Percentiles rank a stretch among this genome's conserved stretches.
Conservation (phyloP, 2,113 vertebrate species). For the Peromyscus californicus region DNA sequence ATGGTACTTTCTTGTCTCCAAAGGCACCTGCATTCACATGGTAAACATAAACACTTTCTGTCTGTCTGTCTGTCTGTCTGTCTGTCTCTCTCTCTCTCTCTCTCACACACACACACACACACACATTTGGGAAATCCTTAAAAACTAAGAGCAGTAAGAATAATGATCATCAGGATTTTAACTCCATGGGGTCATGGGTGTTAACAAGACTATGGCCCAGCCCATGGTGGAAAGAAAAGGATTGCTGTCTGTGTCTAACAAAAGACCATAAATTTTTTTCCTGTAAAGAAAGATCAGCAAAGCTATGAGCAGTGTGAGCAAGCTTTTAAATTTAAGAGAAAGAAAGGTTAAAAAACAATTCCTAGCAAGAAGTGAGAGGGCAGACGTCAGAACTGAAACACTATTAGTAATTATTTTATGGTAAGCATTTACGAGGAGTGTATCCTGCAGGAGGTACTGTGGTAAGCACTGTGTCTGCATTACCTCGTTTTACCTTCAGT, state of each 20-base stretch:
- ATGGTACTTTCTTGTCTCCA: neutral
- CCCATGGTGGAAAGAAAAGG: neutral
- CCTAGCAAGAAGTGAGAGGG: neutral
- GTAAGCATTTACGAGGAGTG: neutral
- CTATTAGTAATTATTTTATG: conserved; percentile 3
- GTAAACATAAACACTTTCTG: neutral
- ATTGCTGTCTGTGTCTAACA: neutral
- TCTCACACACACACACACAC: neutral
- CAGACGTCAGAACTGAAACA: conserved; percentile 19
- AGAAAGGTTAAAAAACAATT: neutral
- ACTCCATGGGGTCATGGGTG: neutral
- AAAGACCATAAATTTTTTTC: neutral
- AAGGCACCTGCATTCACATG: neutral
- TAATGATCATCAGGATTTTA: conserved; percentile 32
- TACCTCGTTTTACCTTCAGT: conserved; percentile 30
- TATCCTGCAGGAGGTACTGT: neutral
- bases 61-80: neutral
- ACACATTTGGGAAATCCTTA: neutral
- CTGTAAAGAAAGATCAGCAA: conserved; percentile 16
- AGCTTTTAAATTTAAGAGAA: neutral
- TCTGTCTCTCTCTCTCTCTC: neutral
- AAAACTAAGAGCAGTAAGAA: neutral
- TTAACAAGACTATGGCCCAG: conserved; percentile 7
- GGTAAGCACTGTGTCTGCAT: neutral
- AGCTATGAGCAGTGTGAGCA: conserved; percentile 17